Conservation (phyloP, 2,888 invertebrate genomes). For the Folsomia manolachei region DNA sequence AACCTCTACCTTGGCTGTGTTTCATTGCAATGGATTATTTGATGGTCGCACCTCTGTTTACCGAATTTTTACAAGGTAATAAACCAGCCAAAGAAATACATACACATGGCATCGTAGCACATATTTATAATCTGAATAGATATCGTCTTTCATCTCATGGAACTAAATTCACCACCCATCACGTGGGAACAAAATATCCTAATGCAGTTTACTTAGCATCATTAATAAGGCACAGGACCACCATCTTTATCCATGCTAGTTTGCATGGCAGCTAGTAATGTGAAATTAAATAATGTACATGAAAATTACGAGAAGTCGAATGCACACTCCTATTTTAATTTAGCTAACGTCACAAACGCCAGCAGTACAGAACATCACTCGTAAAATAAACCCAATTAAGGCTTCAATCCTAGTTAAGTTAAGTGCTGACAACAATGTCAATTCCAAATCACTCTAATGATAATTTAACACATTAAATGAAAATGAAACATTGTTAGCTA, state of each 20-base stretch:
- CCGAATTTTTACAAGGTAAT: constrained; percentile 15
- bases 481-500: too few species aligned
- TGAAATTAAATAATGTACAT: too few species aligned
- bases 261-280: too few species aligned
- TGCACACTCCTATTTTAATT: too few species aligned
- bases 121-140: too few species aligned
- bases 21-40: not conserved
- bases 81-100: not conserved
- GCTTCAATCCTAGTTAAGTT: not conserved
- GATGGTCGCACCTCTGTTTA: constrained; percentile 34
- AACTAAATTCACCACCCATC: not conserved
- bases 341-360: not conserved
- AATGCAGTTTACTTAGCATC: not conserved
- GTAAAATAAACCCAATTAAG: too few species aligned
- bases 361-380: too few species aligned
- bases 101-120: too few species aligned
- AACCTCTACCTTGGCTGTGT: too few species aligned
- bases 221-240: not conserved
- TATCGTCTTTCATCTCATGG: not conserved
- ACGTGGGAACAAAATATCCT: not conserved
- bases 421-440: not conserved
- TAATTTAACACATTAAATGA: not conserved
- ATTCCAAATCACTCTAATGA: not conserved
- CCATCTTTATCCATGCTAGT: not conserved
- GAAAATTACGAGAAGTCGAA: not conserved